Evolutionary conservation across 2,113 vertebrate genomes (phyloP).

Genomic region (Hypocryptadius cinnamomeus): DNA sequence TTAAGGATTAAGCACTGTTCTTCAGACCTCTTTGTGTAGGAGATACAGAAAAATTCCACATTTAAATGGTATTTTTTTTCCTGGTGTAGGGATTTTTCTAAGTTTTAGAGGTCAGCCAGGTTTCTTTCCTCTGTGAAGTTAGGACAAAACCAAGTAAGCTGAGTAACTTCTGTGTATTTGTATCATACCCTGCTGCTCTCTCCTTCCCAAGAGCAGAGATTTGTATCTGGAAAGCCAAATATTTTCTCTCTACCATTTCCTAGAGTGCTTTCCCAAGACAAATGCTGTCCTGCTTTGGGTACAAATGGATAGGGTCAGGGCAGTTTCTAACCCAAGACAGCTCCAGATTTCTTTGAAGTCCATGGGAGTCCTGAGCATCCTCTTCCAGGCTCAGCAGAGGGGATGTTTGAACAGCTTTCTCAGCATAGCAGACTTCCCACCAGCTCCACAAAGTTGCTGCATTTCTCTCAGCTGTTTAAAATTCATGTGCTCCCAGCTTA

Average conservation of each 20-base stretch:
- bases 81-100: neutral
- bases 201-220: neutral
- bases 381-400: neutral
- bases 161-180: neutral
- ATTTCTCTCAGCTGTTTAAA: conserved; percentile 10
- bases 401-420: conserved; percentile 9
- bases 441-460: neutral
- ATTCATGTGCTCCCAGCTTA: neutral
- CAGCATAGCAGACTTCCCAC: neutral
- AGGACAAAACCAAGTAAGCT: neutral
- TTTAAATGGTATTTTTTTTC: neutral
- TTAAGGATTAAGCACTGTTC: neutral
- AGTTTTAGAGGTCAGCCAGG: neutral
- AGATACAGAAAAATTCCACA: neutral
- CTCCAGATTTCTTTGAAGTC: neutral
- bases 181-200: neutral
- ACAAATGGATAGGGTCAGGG: neutral
- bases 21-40: neutral
- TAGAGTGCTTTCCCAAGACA: neutral
- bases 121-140: neutral
- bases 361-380: neutral
- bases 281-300: neutral
- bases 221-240: neutral
- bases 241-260: neutral
- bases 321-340: neutral